Evolutionary conservation across 2,888 invertebrate species (phyloP), one percentile per base, ranked within the genome.

Genomic region (Lepidochrysops patricia): DNA sequence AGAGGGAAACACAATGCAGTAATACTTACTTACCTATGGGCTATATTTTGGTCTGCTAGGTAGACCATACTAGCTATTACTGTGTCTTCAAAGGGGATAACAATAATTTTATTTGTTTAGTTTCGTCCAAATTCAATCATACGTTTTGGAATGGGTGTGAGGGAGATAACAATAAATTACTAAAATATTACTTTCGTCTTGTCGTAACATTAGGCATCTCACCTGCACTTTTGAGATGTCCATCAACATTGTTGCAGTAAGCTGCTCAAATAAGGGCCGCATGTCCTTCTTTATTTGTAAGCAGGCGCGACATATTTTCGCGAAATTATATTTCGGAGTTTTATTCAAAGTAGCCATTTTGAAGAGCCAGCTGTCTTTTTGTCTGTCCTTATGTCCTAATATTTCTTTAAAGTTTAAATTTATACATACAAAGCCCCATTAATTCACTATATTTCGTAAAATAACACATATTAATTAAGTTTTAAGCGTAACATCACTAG

Each of bases 161-260:
- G 70, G 77, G 83, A 82, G 88, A 87, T 77, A 74, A 79, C 79
- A 82, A 75, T 69, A 77, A 66, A 75, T 75, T 79, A 74, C 78
- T 73, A 83, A 86, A 84, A 81, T 83, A 79, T 64, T 26, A 49
- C 35, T 27, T 48, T 27, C 27, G 43, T 58, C 62, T 35, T 71
- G 67, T 72, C 61, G 62, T 62, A 74, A 74, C 73, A 74, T 77
- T 74, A 65, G 76, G 76, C 75, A 75, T 80, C 81, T 88, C 80
- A 91, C 91, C 80, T 90, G 89, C 66, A 92, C 90, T 76, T 90
- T 90, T 61, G 92, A 90, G 77, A 91, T 91, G 66, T 91, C 91
- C 91, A 91, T 92, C 68, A 92, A 70, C 92, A 92, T 92, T 66
- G 92, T 91, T 15, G 92, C 91, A 48, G 92, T 91, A 65, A 91